Percentiles rank a stretch among this genome's conserved stretches.
Evolutionary conservation across 2,113 vertebrate species (phyloP).

Genomic region (Catharus bicknelli): DNA sequence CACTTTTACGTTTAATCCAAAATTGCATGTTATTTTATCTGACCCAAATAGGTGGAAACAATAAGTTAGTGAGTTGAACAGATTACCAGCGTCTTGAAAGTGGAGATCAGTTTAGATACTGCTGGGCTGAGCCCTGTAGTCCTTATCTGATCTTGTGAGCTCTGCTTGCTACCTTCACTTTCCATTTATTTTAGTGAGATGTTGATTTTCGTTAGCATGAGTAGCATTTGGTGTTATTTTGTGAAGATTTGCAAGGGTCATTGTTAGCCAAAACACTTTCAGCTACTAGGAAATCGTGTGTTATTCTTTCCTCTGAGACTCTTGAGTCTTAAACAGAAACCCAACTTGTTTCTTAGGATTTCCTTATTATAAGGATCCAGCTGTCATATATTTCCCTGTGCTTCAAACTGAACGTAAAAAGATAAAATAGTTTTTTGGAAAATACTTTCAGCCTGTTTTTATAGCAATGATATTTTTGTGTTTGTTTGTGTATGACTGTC

Average conservation of each 20-base stretch:
- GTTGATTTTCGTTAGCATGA: neutral
- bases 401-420: neutral
- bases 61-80: neutral
- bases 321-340: neutral
- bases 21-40: slow-evolving; percentile 7
- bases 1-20: neutral
- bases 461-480: neutral
- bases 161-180: neutral
- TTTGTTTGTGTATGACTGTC: neutral
- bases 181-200: neutral
- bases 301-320: neutral
- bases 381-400: neutral
- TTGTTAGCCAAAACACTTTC: neutral
- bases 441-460: neutral
- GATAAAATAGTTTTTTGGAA: neutral
- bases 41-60: slow-evolving; percentile 12
- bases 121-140: neutral
- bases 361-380: neutral
- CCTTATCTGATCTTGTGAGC: neutral
- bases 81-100: slow-evolving; percentile 1
- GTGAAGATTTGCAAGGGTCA: neutral
- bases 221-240: neutral
- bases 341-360: neutral
- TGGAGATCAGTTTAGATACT: neutral
- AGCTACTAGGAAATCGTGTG: neutral